A percentile compares a stretch with the other conserved stretches of the same genome.
These are phyloP conservation scores for Epistrophe eligans DNA, from an alignment of 2,888 invertebrate genomes.

Conservation along the genomic window DNA sequence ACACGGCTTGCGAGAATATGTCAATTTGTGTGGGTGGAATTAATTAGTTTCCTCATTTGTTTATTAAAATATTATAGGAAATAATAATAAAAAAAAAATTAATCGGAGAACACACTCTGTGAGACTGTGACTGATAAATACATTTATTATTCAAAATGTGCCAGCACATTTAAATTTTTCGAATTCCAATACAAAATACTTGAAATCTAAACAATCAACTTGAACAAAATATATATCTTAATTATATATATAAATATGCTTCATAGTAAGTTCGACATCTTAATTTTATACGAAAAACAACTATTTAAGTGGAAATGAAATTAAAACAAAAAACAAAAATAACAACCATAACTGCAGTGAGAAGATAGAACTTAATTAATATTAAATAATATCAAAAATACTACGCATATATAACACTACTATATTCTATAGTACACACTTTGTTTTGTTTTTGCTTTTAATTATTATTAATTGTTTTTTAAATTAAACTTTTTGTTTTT, in stretches of 20 bases:
- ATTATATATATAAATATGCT: background rate
- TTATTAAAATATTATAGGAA: slow-evolving; percentile 35
- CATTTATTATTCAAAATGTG: slow-evolving; percentile 68
- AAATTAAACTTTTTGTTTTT: slow-evolving; percentile 18
- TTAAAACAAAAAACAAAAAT: slow-evolving; percentile 14
- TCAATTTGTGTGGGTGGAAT: slow-evolving; percentile 70
- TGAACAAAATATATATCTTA: slow-evolving; percentile 14
- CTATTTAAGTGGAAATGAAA: slow-evolving; percentile 7
- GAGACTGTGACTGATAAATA: slow-evolving; percentile 23
- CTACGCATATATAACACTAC: slow-evolving; percentile 38
- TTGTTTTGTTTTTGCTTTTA: slow-evolving; percentile 39
- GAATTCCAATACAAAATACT: slow-evolving; percentile 38
- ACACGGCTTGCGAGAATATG: slow-evolving; percentile 50
- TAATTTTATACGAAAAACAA: slow-evolving; percentile 22
- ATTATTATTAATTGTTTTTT: slow-evolving; percentile 8
- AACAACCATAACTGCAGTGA: slow-evolving; percentile 53
- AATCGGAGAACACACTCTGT: slow-evolving; percentile 22
- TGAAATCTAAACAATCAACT: slow-evolving; percentile 1
- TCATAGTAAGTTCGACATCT: background rate
- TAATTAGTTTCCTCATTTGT: slow-evolving; percentile 67
- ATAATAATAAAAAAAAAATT: slow-evolving; percentile 16
- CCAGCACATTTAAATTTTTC: slow-evolving; percentile 63
- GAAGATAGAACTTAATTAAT: slow-evolving; percentile 27
- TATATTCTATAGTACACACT: slow-evolving; percentile 51
- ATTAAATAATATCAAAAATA: slow-evolving; percentile 25